Base-by-base conservation (phyloP, 2,888 invertebrate species). In the Papilio protenor region DNA sequence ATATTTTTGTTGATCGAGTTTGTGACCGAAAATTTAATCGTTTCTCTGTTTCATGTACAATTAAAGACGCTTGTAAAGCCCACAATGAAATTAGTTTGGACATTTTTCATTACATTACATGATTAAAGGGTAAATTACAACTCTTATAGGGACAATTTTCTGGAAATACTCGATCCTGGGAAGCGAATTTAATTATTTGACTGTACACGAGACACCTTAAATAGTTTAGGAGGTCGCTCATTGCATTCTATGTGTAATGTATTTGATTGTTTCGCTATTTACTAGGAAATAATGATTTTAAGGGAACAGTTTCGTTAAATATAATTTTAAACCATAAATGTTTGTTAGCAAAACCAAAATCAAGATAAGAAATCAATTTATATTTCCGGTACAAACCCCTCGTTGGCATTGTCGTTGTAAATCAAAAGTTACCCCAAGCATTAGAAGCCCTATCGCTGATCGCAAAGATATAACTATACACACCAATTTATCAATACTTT, bases 341-440 rank as follows among this genome's bases (percentile, higher is more conserved):
- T 71, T 79, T 33, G 49, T 61, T 57, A 27, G 40, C 59, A 66
- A 74, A 82, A 85, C 86, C 86, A 86, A 83, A 87, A 90, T 88
- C 82, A 80, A 88, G 91, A 91, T 92, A 90, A 88, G 87, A 89
- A 91, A 90, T 91, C 90, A 90, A 92, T 92, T 92, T 91, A 90
- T 90, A 89, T 88, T 90, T 91, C 89, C 86, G 86, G 87, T 79
- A 77, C 69, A 27, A 45, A 80, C 80, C 82, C 82, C 87, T 87
- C 85, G 84, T 80, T 84, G 84, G 87, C 85, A 84, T 84, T 89
- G 88, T 89, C 90, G 91, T 89, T 92, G 91, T 89, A 92, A 92
- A 93, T 93, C 91, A 91, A 89, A 69, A 89, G 87, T 85, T 87
- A 88, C 89, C 89, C 89, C 84, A 82, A 84, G 77, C 80, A 83